A percentile compares a stretch with the other conserved stretches of the same genome.
Conservation (phyloP, 2,113 vertebrate species). For the Heterocephalus glaber region DNA sequence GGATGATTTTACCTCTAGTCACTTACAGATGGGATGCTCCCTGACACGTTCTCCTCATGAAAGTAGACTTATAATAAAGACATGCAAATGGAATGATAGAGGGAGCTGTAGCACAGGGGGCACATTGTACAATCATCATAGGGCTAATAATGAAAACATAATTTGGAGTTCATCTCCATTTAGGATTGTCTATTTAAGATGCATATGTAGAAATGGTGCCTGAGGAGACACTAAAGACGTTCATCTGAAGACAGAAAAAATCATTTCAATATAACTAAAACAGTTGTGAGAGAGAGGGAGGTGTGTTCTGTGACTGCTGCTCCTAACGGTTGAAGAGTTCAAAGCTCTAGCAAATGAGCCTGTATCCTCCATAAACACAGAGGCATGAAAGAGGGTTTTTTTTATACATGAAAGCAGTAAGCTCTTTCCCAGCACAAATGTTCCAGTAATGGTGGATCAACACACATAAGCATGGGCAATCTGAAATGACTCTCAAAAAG, state of each 20-base stretch:
- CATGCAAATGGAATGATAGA: constrained; percentile 74
- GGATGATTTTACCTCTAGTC: constrained; percentile 81
- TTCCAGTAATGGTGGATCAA: neutral
- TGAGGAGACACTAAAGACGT: constrained; percentile 62
- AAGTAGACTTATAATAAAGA: constrained; percentile 76
- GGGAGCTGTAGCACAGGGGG: constrained; percentile 26
- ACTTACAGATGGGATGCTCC: constrained; percentile 80
- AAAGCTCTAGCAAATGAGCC: neutral
- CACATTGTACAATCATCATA: constrained; percentile 69
- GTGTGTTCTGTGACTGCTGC: neutral
- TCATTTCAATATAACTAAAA: neutral
- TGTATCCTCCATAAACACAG: neutral
- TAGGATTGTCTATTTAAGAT: constrained; percentile 74
- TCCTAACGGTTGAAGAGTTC: neutral
- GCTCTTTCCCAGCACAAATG: neutral
- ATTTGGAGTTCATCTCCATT: constrained; percentile 66
- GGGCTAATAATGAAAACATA: constrained; percentile 70
- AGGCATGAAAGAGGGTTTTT: neutral
- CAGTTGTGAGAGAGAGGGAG: neutral
- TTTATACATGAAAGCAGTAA: neutral
- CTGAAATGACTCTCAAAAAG: neutral
- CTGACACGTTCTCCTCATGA: constrained; percentile 77
- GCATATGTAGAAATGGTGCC: constrained; percentile 42
- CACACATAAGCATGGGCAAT: neutral
- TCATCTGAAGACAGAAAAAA: constrained; percentile 52